Conservation (phyloP, 2,113 vertebrate species). For the Camelus dromedarius region DNA sequence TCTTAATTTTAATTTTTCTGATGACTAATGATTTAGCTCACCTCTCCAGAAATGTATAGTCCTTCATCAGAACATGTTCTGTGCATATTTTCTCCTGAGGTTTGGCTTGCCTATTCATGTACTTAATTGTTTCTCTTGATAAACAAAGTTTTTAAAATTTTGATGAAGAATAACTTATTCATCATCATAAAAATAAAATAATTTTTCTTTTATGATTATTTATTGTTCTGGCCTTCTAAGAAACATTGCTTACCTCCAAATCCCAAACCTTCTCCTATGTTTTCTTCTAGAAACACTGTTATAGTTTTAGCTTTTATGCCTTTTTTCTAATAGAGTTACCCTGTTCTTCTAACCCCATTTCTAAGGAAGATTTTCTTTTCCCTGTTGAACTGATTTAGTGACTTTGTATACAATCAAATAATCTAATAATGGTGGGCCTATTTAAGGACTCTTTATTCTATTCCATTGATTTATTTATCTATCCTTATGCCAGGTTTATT, state of each 20-base stretch:
- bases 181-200: not conserved
- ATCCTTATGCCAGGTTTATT: not conserved
- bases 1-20: not conserved
- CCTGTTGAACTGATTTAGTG: not conserved
- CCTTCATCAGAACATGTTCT: not conserved
- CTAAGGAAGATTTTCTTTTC: not conserved
- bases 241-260: not conserved
- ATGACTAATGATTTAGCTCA: not conserved
- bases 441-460: not conserved
- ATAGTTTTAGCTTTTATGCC: not conserved
- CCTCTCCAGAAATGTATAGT: not conserved
- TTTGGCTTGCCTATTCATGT: not conserved
- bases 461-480: not conserved
- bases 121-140: not conserved
- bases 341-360: not conserved
- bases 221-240: not conserved
- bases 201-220: not conserved
- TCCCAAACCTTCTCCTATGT: not conserved
- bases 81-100: not conserved
- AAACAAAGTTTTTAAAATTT: not conserved
- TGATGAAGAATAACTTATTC: not conserved
- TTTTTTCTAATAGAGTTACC: not conserved
- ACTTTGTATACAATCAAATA: not conserved
- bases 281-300: not conserved
- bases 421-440: not conserved